phyloP scores from a whole-genome alignment of 2,797 vertebrate genomes.

The Scleropages formosus region DNA sequence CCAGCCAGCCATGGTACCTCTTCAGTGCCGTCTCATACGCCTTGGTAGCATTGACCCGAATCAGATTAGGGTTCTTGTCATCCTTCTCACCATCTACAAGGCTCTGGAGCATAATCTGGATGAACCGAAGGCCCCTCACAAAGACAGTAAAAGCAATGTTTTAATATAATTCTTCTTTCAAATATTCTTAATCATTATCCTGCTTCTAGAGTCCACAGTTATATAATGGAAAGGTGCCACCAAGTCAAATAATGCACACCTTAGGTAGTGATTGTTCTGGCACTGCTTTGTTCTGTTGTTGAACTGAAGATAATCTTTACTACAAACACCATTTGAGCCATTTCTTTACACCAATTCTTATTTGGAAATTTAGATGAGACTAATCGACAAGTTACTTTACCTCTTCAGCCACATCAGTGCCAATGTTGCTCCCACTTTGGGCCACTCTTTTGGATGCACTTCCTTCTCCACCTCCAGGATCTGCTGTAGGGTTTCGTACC shows the following conservation, averaged over 20 bases:
- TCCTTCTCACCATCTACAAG: constrained; percentile 86
- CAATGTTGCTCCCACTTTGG: constrained; percentile 84
- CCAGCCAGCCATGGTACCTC: constrained; percentile 89
- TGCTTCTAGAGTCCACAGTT: too few relatives aligned
- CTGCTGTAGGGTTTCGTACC: constrained; percentile 87
- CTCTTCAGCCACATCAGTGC: constrained; percentile 97
- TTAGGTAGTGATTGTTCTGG: too few relatives aligned
- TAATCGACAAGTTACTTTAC: constrained; percentile 58
- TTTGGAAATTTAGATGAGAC: too few relatives aligned
- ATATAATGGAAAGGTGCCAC: background rate
- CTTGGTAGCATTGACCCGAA: constrained; percentile 86
- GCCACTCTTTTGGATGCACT: constrained; percentile 82
- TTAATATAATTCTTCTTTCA: background rate
- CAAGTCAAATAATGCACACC: background rate
- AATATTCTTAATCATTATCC: too few relatives aligned
- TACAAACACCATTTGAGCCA: too few relatives aligned
- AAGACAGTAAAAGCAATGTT: background rate
- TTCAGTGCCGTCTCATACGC: constrained; percentile 87
- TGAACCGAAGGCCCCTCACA: constrained; percentile 84
- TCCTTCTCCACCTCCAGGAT: constrained; percentile 92
- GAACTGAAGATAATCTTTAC: too few relatives aligned
- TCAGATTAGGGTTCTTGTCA: constrained; percentile 85
- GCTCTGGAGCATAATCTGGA: constrained; percentile 93
- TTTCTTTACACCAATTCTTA: too few relatives aligned
- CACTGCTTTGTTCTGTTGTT: too few relatives aligned